phyloP scores from a whole-genome alignment of 1,140 invertebrate genomes.

The Drosophila oshimai region DNA sequence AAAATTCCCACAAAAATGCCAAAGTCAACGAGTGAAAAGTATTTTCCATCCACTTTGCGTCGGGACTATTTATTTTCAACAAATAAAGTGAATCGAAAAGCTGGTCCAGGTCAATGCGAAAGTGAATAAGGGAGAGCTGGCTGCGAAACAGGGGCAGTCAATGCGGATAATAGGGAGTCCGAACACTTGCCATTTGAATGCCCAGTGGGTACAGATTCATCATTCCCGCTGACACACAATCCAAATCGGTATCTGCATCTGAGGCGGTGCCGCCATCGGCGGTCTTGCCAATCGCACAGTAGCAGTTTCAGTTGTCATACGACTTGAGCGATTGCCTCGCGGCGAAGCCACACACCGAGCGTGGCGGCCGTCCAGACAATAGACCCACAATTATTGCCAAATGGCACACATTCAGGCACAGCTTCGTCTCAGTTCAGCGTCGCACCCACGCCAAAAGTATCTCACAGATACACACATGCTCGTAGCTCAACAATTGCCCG shows the following conservation, averaged over 20 bases:
- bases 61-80: slow-evolving; percentile 34
- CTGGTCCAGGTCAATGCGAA: slow-evolving; percentile 13
- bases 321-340: slow-evolving; percentile 77
- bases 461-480: slow-evolving; percentile 33
- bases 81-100: slow-evolving; percentile 49
- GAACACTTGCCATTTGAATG: slow-evolving; percentile 58
- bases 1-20: slow-evolving; percentile 49
- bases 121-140: background rate
- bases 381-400: slow-evolving; percentile 75
- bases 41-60: slow-evolving; percentile 18
- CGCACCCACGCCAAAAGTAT: slow-evolving; percentile 41
- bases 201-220: slow-evolving; percentile 50
- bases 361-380: slow-evolving; percentile 64
- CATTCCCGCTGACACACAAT: slow-evolving; percentile 36
- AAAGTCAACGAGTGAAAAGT: slow-evolving; percentile 13
- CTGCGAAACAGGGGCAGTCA: slow-evolving; percentile 38
- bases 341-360: slow-evolving; percentile 74
- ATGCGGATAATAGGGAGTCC: slow-evolving; percentile 25
- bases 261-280: background rate
- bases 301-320: slow-evolving; percentile 76
- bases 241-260: slow-evolving; percentile 1
- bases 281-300: slow-evolving; percentile 54
- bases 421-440: too few species aligned
- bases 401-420: slow-evolving; percentile 54
- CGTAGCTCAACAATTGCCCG: slow-evolving; percentile 32